These are phyloP conservation scores for Coreoperca whiteheadi DNA, from an alignment of 2,113 vertebrate genomes.

Conservation along the genomic window DNA sequence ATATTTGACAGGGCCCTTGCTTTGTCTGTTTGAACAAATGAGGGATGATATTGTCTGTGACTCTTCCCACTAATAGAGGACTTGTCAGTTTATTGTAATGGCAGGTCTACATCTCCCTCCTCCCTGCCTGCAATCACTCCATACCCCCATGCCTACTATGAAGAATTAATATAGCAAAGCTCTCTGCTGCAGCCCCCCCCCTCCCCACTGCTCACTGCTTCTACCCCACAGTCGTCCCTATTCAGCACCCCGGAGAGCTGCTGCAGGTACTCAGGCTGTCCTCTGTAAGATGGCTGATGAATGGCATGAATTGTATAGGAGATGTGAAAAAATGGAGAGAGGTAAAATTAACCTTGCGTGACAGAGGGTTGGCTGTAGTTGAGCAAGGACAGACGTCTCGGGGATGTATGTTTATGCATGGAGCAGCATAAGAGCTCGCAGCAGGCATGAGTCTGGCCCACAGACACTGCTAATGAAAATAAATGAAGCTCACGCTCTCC, in stretches of 20 bases:
- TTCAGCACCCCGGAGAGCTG: slow-evolving; percentile 86
- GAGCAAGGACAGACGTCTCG: slow-evolving; percentile 70
- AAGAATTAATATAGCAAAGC: slow-evolving; percentile 73
- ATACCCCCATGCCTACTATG: slow-evolving; percentile 64
- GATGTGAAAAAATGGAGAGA: slow-evolving; percentile 65
- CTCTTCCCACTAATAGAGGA: slow-evolving; percentile 41
- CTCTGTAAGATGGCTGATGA: slow-evolving; percentile 75
- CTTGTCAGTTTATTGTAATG: slow-evolving; percentile 59
- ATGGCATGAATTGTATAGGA: slow-evolving; percentile 64
- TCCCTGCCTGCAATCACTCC: slow-evolving; percentile 45
- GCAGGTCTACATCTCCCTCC: slow-evolving; percentile 35
- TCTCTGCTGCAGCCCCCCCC: slow-evolving; percentile 65
- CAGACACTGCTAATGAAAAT: slow-evolving; percentile 77
- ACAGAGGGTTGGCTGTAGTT: slow-evolving; percentile 60
- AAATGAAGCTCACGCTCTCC: slow-evolving; percentile 73
- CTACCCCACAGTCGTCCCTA: slow-evolving; percentile 69
- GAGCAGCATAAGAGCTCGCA: slow-evolving; percentile 68
- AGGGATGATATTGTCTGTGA: slow-evolving; percentile 10
- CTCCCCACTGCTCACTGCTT: slow-evolving; percentile 48
- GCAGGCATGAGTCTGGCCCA: slow-evolving; percentile 66
- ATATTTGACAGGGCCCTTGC: slow-evolving; percentile 11
- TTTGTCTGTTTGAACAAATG: slow-evolving; percentile 35
- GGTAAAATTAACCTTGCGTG: slow-evolving; percentile 73
- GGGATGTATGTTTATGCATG: slow-evolving; percentile 73
- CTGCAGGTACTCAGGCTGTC: slow-evolving; percentile 77